Evolutionary conservation across 2,797 vertebrate genomes (phyloP).

Genomic region (Philypnodon macrostomus): DNA sequence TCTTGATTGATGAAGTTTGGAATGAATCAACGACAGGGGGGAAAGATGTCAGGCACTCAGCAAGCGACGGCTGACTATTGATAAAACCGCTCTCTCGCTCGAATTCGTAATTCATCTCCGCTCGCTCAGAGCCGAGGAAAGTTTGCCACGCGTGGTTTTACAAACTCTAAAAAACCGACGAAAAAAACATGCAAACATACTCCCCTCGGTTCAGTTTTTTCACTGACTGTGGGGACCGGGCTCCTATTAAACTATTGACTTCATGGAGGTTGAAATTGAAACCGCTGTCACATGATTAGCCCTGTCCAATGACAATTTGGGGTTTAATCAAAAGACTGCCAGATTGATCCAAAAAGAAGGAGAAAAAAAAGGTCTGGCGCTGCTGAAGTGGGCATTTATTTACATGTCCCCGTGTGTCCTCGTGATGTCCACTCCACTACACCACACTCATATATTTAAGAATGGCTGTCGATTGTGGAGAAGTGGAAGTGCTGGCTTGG

Average conservation of each 20-base stretch:
- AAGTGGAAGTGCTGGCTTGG: slow-evolving; percentile 68
- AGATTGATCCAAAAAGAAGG: slow-evolving; percentile 98
- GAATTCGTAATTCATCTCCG: slow-evolving; percentile 99
- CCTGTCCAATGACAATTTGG: slow-evolving; percentile 99
- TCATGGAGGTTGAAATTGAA: slow-evolving; percentile 99
- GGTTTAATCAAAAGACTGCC: slow-evolving; percentile 98
- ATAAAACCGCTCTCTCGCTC: slow-evolving; percentile 99
- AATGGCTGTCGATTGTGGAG: slow-evolving; percentile 72
- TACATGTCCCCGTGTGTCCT: slow-evolving; percentile 83
- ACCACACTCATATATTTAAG: slow-evolving; percentile 68
- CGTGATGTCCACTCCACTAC: slow-evolving; percentile 69
- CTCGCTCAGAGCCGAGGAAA: slow-evolving; percentile 84
- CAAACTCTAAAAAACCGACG: slow-evolving; percentile 75
- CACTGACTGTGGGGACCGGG: slow-evolving; percentile 99
- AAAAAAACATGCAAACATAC: slow-evolving; percentile 81
- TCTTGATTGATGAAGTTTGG: slow-evolving; percentile 99
- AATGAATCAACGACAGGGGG: slow-evolving; percentile 99
- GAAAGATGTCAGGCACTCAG: slow-evolving; percentile 99
- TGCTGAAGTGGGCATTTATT: slow-evolving; percentile 86
- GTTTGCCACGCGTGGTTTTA: slow-evolving; percentile 91
- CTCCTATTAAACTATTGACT: slow-evolving; percentile 99
- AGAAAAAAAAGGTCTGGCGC: slow-evolving; percentile 92
- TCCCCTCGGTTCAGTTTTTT: slow-evolving; percentile 83
- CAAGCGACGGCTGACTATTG: slow-evolving; percentile 99
- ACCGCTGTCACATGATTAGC: slow-evolving; percentile 99